These are phyloP conservation scores for Pollenia amentaria DNA, from an alignment of 2,888 invertebrate species.

Conservation along the genomic window DNA sequence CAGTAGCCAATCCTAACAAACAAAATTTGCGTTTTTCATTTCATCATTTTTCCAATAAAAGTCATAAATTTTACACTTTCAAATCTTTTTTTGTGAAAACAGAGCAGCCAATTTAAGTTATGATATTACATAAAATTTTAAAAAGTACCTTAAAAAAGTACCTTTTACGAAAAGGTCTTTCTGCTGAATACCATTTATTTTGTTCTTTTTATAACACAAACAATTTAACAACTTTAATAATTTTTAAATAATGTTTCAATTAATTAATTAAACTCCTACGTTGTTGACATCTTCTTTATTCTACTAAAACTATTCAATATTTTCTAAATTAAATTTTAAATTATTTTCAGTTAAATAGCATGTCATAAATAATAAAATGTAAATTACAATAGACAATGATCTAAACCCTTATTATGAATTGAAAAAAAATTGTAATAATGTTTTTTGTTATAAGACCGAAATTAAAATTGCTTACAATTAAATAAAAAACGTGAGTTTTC, in stretches of 20 bases:
- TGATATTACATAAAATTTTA: too few relatives aligned
- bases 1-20: too few relatives aligned
- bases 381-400: not conserved
- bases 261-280: not conserved
- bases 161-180: too few relatives aligned
- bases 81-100: too few relatives aligned
- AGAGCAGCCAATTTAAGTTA: too few relatives aligned
- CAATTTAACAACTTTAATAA: not conserved
- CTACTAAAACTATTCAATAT: too few relatives aligned
- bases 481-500: not conserved
- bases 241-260: not conserved
- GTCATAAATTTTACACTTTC: too few relatives aligned
- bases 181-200: not conserved
- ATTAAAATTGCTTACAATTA: not conserved
- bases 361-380: constrained; percentile 8
- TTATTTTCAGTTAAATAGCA: constrained; percentile 30
- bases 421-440: constrained; percentile 1
- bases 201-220: too few relatives aligned
- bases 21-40: too few relatives aligned
- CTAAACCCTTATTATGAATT: constrained; percentile 1
- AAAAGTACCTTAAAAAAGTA: too few relatives aligned
- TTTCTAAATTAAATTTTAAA: constrained; percentile 13
- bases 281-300: not conserved
- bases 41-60: too few relatives aligned
- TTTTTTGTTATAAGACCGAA: not conserved